phyloP scores from a whole-genome alignment of 1,140 invertebrate genomes.

The Cydia pomonella region DNA sequence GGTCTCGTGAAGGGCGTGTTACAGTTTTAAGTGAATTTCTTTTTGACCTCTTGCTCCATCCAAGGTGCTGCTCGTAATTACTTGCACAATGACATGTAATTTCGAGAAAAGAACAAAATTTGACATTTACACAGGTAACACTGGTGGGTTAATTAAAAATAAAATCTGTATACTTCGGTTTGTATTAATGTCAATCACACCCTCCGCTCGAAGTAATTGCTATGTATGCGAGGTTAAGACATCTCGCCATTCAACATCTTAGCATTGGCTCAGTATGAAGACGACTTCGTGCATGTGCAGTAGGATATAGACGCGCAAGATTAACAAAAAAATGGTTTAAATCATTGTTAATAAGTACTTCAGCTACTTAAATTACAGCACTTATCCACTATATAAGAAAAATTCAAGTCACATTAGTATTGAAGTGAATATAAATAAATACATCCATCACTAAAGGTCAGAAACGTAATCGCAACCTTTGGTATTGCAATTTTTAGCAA shows the following conservation, averaged over 20 bases:
- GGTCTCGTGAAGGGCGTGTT: constrained; percentile 73
- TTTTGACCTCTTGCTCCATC: constrained; percentile 78
- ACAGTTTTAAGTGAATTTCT: constrained; percentile 80
- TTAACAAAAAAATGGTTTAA: neutral
- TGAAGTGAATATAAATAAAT: neutral
- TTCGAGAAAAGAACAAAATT: constrained; percentile 72
- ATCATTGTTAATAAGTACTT: neutral
- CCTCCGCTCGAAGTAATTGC: constrained; percentile 25
- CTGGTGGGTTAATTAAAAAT: constrained; percentile 40
- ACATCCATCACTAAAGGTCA: constrained; percentile 28
- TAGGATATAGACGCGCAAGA: neutral
- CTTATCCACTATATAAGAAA: neutral
- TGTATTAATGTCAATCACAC: constrained; percentile 36
- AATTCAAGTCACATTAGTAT: constrained; percentile 8
- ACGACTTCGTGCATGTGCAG: neutral
- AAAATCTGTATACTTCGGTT: constrained; percentile 44
- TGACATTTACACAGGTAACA: constrained; percentile 66
- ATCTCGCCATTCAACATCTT: constrained; percentile 1
- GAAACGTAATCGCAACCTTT: constrained; percentile 28
- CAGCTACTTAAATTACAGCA: neutral
- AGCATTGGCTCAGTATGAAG: neutral
- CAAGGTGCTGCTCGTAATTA: constrained; percentile 76
- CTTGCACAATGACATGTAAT: constrained; percentile 67
- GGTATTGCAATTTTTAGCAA: constrained; percentile 23
- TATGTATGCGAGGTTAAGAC: constrained; percentile 26